Base-by-base conservation (phyloP, 2,888 invertebrate species). In the Trichacis sp. region DNA sequence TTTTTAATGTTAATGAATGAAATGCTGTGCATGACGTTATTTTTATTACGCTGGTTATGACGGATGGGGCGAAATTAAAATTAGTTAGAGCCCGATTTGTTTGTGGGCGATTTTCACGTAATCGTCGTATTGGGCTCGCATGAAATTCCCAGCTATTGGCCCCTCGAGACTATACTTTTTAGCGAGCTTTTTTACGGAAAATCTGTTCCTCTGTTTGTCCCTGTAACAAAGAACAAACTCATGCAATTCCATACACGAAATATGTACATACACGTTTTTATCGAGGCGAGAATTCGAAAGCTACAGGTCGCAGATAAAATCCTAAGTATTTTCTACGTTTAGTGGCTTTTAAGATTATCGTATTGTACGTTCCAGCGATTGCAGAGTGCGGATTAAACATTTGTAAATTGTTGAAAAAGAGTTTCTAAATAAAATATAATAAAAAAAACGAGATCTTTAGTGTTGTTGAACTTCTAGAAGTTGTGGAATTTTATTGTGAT, bases 91-190 rank as follows among this genome's bases (percentile, higher is more conserved):
- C 40, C 75, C 80, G 29, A 85, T 64, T 68, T 85, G 84, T 55
- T 84, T 84, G 36, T 85, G 81, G 45, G 86, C 73, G 30, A 69
- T 77, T n/a, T 86, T 85, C 8, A 90, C 90, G 73, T 88, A 89
- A 64, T 88, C 87, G 72, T 90, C 89, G 77, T 87, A 90, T 78
- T 89, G 83, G 1, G 89, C 89, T 42, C 85, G 79, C 79, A 87
- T 89, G 76, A 88, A 90, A 73, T 90, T 90, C 14, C 89, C 90
- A 72, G 89, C 89, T 19, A 90, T 79, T 0, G 90, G 89, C 1
- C 85, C 79, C 4, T 89, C 89, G 59, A 90, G 78, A 70, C 88
- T 86, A 73, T 86, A 89, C 65, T 89, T 87, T 50, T 87, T 83
- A 0, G 88, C 87, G 71, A 90, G 90, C 71, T 87, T 88, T 0